phyloP scores from a whole-genome alignment of 2,113 vertebrate species.

The Hystrix brachyura region DNA sequence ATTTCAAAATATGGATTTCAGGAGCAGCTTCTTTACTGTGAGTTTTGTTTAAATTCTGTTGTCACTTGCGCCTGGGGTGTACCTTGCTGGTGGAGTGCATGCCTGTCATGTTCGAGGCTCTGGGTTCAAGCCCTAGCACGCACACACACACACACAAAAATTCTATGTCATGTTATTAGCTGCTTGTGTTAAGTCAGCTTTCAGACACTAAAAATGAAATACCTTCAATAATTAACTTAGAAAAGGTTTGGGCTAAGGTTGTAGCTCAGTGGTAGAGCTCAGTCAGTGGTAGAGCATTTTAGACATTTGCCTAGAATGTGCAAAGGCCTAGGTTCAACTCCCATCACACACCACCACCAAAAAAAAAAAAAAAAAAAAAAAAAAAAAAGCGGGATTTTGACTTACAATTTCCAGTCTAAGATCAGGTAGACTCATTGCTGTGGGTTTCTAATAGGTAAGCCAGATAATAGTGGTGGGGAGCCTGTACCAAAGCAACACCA shows the following conservation, averaged over 20 bases:
- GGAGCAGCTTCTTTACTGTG: constrained; percentile 98
- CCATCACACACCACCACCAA: background rate
- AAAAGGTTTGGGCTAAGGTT: background rate
- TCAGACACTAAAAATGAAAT: background rate
- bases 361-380: background rate
- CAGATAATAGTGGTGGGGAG: background rate
- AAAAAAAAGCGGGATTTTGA: background rate
- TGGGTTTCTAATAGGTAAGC: background rate
- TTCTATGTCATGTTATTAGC: background rate
- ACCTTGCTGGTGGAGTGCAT: background rate
- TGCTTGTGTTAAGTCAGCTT: background rate
- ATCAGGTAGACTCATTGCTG: background rate
- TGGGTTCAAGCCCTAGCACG: background rate
- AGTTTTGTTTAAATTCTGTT: constrained; percentile 86
- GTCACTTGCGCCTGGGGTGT: background rate
- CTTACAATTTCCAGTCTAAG: background rate
- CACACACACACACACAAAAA: background rate
- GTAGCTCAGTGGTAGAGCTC: background rate
- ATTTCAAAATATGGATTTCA: constrained; percentile 95
- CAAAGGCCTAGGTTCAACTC: background rate
- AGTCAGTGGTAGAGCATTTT: background rate
- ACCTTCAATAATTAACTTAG: background rate
- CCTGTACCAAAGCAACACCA: background rate
- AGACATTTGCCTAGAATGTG: background rate
- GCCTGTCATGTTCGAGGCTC: background rate